A percentile compares a stretch with the other conserved stretches of the same genome.
phyloP scores from a whole-genome alignment of 2,797 vertebrate species.

The Nothura maculosa region DNA sequence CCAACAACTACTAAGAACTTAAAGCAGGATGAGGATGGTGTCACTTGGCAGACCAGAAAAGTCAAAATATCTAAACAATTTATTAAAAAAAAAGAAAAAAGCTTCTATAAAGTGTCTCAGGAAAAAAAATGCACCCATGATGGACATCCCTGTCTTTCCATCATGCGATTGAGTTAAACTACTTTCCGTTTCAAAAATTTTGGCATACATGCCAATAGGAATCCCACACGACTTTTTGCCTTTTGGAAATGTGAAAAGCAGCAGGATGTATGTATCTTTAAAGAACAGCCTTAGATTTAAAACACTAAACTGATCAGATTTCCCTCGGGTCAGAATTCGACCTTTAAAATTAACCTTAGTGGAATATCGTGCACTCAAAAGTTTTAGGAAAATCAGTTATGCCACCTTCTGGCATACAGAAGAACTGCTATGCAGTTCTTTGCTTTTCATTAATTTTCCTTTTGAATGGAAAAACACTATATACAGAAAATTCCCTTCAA shows the following conservation, averaged over 20 bases:
- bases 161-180: background rate
- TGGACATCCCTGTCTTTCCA: background rate
- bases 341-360: background rate
- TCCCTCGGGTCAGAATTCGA: background rate
- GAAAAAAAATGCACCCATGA: background rate
- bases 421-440: constrained; percentile 33
- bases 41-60: background rate
- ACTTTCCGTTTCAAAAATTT: background rate
- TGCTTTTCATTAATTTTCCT: background rate
- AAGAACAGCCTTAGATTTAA: background rate
- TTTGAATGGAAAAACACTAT: background rate
- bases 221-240: background rate
- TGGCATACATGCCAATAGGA: background rate
- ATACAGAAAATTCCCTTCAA: background rate
- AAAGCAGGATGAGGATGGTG: background rate
- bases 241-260: background rate
- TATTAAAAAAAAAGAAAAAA: background rate
- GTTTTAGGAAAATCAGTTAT: constrained; percentile 72
- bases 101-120: background rate
- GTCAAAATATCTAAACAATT: background rate
- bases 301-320: background rate
- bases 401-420: constrained; percentile 79
- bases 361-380: background rate
- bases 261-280: background rate
- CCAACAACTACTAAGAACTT: background rate